Conservation (phyloP, 2,888 invertebrate genomes). For the Orchesellides sinensis region DNA sequence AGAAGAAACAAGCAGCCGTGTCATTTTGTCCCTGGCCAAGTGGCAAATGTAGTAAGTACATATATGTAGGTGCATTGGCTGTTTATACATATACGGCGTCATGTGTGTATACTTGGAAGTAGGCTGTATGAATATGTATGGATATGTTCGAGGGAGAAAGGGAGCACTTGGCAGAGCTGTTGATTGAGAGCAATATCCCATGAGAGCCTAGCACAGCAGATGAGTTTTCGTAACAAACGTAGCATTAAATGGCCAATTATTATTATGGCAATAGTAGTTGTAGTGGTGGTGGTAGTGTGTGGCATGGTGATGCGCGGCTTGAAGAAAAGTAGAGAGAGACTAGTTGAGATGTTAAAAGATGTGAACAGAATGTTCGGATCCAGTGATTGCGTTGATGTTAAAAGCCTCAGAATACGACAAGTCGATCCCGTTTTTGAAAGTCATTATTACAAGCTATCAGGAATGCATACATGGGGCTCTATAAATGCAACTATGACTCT, state of each 20-base stretch:
- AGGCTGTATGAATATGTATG: no score
- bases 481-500: constrained; percentile 33
- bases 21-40: not conserved
- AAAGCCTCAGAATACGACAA: constrained; percentile 46
- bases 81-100: no score
- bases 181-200: constrained; percentile 66
- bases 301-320: no score
- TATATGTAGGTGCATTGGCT: constrained; percentile 54
- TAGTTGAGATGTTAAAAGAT: constrained; percentile 32
- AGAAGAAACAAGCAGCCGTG: not conserved
- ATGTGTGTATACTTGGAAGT: no score
- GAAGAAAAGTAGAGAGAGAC: constrained; percentile 5
- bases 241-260: constrained; percentile 68
- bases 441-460: constrained; percentile 51
- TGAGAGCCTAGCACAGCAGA: constrained; percentile 66
- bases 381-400: constrained; percentile 51
- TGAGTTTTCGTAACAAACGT: constrained; percentile 67
- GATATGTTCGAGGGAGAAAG: constrained; percentile 33
- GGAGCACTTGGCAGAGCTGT: constrained; percentile 66
- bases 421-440: constrained; percentile 58
- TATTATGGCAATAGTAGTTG: constrained; percentile 56
- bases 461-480: constrained; percentile 16
- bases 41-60: constrained; percentile 18
- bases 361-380: constrained; percentile 41
- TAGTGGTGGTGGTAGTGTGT: constrained; percentile 26